Evolutionary conservation across 2,797 vertebrate genomes (phyloP), one percentile per base, ranked within the genome.

Genomic region (Xiphorhynchus erythropygius): DNA sequence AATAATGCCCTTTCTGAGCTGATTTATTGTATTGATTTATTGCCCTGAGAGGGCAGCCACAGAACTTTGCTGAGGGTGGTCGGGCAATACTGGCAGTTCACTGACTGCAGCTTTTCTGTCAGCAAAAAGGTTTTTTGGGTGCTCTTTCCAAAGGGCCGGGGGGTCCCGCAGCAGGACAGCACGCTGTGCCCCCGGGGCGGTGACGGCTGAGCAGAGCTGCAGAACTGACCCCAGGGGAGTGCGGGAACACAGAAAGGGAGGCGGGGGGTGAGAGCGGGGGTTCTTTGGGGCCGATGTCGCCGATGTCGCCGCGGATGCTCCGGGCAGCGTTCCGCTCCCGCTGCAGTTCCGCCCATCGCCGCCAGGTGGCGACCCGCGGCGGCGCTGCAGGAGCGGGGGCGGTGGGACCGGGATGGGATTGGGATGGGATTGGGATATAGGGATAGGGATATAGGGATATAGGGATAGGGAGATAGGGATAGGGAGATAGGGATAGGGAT

Each of bases 351-450:
- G 4, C 63, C 16, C 11, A n/a, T 23, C 5, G 55, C 86, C 86
- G 81, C 81, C 32, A 73, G 87, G 87, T 65, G 87, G 80, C 67
- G 80, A 14, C 65, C 6, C 71, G 44, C 12, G 18, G 50, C 33
- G n/a, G 70, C 25, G 46, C 44, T n/a, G 62, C 41, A 7, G 41
- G 41, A 35, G 23, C 11, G n/a, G 16, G 2, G 30, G 12, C 22
- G 13, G 10, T 1, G 4, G 23, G 22, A 52, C 3, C 0, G 4
- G 46, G 24, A 77, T 5, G 2, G 35, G 30, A 76, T 1, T 1
- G 2, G 5, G 17, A 17, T 1, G 41, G 41, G 41, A 18, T 42
- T 17, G 41, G 41, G 39, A 41, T 41, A 16, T 18, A 19, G 18
- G 44, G 30, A 32, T 5, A 2, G 56, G 65, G 30, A 49, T 3